Base-by-base conservation (phyloP, 2,888 invertebrate species). In the Leptopilina myrica region DNA sequence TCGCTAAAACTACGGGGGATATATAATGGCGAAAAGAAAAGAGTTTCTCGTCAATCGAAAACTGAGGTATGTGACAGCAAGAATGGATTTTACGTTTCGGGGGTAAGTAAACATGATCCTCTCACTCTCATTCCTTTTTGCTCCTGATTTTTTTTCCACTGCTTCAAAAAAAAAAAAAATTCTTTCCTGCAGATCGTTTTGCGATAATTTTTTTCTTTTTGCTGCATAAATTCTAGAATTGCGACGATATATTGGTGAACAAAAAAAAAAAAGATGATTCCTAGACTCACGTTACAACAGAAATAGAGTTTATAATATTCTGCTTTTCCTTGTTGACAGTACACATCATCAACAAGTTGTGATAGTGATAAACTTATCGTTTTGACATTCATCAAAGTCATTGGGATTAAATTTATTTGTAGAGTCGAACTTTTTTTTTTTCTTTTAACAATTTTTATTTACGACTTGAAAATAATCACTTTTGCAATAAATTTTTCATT, bases 1-100 rank as follows among this genome's bases (percentile, higher is more conserved):
- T 79, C 79, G 77, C 67, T 81, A 59, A 78, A 78, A 69, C 79
- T 4, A 62, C n/a, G 3, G 15, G 15, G 20, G 8, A 62, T n/a
- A 20, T 62, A 20, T 62, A 62, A 59, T n/a, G 8, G n/a, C 62
- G 8, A 20, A 62, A 20, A 15, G 8, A 8, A 20, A 20, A 15
- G 62, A 26, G 73, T 56, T 56, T 43, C 6, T 56, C 78, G 56
- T 73, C 11, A 20, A 14, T 6, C n/a, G 14, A 56, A 33, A 33
- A n/a, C n/a, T n/a, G 5, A 26, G 11, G 33, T 26, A 73, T 26
- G 2, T 49, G 49, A 9, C 33, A 56, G n/a, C 33, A 69, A 69
- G 14, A 7, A 20, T 33, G 73, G 73, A 73, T 56, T 1, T 73
- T 53, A 33, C 53, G 49, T 56, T 14, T n/a, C 56, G 5, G 33